phyloP scores from a whole-genome alignment of 2,113 vertebrate species.

The Ranitomeya variabilis region DNA sequence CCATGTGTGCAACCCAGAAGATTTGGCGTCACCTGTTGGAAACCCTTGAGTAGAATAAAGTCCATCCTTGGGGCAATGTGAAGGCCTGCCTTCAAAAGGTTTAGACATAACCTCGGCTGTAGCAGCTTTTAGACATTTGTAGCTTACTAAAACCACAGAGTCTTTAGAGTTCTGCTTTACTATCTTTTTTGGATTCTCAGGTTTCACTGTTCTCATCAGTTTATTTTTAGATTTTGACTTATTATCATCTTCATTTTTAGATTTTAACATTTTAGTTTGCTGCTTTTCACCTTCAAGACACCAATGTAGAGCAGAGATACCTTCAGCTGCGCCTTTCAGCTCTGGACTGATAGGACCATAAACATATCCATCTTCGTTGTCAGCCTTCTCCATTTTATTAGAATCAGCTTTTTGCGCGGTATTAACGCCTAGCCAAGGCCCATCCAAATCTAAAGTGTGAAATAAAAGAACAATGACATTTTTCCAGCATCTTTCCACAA shows the following conservation, averaged over 20 bases:
- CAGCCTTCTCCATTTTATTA: constrained; percentile 82
- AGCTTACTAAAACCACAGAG: constrained; percentile 93
- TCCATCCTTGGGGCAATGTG: constrained; percentile 73
- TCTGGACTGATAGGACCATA: constrained; percentile 77
- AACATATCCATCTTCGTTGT: constrained; percentile 80
- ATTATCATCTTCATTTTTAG: constrained; percentile 77
- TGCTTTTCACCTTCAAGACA: constrained; percentile 81
- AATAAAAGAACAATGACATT: constrained; percentile 66
- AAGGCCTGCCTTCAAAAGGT: constrained; percentile 78
- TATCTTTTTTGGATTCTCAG: constrained; percentile 91
- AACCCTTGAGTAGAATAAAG: constrained; percentile 72
- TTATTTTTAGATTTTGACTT: constrained; percentile 95
- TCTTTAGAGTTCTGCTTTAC: constrained; percentile 92
- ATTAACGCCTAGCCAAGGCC: constrained; percentile 89
- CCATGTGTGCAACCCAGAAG: constrained; percentile 70
- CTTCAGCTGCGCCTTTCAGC: constrained; percentile 74
- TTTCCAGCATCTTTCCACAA: constrained; percentile 93
- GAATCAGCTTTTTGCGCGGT: constrained; percentile 78
- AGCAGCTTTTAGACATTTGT: constrained; percentile 89
- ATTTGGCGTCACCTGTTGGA: constrained; percentile 73
- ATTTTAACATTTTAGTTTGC: constrained; percentile 74
- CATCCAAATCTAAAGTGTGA: constrained; percentile 85
- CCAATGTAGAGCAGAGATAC: constrained; percentile 74
- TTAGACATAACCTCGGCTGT: constrained; percentile 75
- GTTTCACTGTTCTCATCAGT: constrained; percentile 90